These are phyloP conservation scores for Scatophagus argus DNA, from an alignment of 2,113 vertebrate genomes.

Conservation along the genomic window DNA sequence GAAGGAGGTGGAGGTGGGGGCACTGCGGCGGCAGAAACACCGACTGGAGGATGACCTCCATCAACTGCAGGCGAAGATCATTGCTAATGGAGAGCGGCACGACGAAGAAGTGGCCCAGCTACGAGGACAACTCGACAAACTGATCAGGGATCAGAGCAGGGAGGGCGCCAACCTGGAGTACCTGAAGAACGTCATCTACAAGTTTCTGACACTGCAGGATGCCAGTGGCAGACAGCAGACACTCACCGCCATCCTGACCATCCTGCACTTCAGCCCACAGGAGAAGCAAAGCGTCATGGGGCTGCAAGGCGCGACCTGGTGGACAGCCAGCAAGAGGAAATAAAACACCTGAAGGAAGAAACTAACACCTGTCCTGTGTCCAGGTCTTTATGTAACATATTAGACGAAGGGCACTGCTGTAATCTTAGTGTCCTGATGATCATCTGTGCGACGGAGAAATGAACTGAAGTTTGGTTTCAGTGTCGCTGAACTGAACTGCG, in stretches of 20 bases:
- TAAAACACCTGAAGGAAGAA: not conserved
- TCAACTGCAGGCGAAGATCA: constrained; percentile 84
- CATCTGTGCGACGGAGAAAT: not conserved
- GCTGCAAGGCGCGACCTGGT: constrained; percentile 84
- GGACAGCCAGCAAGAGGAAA: constrained; percentile 86
- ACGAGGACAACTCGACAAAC: constrained; percentile 84
- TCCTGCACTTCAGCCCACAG: constrained; percentile 95
- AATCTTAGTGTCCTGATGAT: not conserved
- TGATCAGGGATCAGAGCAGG: constrained; percentile 85
- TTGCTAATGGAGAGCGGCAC: constrained; percentile 85
- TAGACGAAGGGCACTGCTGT: not conserved
- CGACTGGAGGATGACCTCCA: constrained; percentile 87
- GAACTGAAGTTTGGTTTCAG: not conserved
- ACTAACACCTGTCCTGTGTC: not conserved
- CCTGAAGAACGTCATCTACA: constrained; percentile 94
- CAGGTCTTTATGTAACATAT: no score
- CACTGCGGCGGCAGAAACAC: constrained; percentile 88
- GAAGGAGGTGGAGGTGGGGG: constrained; percentile 88
- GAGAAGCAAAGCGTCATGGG: constrained; percentile 87
- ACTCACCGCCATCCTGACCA: constrained; percentile 91
- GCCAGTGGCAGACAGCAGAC: constrained; percentile 91
- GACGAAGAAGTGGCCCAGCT: constrained; percentile 83
- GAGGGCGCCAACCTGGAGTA: constrained; percentile 98
- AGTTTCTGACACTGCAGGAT: constrained; percentile 92
- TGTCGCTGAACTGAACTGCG: not conserved